Evolutionary conservation across 2,113 vertebrate species (phyloP), one percentile per base, ranked within the genome.

Genomic region (Tetrax tetrax): DNA sequence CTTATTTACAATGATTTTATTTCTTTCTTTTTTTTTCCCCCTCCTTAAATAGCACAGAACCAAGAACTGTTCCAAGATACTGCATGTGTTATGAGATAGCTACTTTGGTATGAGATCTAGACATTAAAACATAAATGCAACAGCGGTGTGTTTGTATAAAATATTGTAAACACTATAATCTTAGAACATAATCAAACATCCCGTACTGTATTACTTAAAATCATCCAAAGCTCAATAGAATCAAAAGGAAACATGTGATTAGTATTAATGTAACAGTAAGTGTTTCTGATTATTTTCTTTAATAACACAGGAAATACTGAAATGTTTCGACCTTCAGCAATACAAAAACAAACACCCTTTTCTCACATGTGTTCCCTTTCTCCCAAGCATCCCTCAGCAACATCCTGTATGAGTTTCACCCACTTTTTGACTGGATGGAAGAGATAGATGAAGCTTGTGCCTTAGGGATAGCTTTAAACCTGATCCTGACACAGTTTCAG

Each of bases 401-500:
- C 7, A n/a, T 35, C 71, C 57, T 64, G 5, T 11, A 9, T 56
- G 86, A 60, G 47, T 78, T 89, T 89, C 81, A 90, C 56, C 72
- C 76, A 61, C 48, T 84, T 94, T 92, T 92, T 56, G 57, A 59
- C 68, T 28, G 72, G 45, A 31, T 54, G 31, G 66, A 69, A 63
- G 75, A 91, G 91, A 91, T 38, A 50, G 83, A 93, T 91, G 87
- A 77, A 94, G 81, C 24, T 10, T 12, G 25, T 94, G 93, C 92
- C 66, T 85, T 56, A 83, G 95, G 95, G 93, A 92, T 96, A 41
- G 94, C 91, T 96, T 80, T 81, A 94, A 93, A 94, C 69, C 48
- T 33, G 31, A 78, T 93, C 91, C 79, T 97, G 96, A 95, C 94
- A 94, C 86, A 96, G 83, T 93, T 97, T 93, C 84, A 51, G 5